phyloP scores from a whole-genome alignment of 2,797 vertebrate genomes.

The Mormyrus hasselquistii region DNA sequence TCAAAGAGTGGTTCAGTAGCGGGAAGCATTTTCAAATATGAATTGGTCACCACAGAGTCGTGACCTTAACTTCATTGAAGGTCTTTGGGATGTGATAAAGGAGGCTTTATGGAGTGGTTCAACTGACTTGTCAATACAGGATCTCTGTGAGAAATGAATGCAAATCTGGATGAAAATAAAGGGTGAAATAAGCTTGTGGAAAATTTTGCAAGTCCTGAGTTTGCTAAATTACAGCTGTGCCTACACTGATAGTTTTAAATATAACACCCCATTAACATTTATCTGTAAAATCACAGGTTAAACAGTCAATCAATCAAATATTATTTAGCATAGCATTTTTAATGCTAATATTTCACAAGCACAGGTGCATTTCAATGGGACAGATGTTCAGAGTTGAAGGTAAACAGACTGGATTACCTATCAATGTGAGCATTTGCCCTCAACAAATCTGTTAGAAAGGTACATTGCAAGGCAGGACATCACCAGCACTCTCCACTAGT shows the following conservation, averaged over 20 bases:
- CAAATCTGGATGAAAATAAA: no score
- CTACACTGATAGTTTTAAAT: background rate
- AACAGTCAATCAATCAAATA: background rate
- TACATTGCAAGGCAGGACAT: background rate
- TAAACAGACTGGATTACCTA: background rate
- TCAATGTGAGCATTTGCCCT: background rate
- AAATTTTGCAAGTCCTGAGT: background rate
- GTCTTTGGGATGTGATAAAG: background rate
- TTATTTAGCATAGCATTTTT: background rate
- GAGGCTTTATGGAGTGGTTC: background rate
- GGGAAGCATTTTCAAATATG: background rate
- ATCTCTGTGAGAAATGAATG: no score
- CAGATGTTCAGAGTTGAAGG: background rate
- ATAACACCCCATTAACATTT: background rate
- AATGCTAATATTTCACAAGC: background rate
- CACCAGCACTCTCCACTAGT: background rate
- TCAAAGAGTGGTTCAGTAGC: background rate
- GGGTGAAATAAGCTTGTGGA: no score
- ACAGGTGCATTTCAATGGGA: background rate
- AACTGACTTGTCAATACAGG: background rate
- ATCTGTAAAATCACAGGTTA: background rate
- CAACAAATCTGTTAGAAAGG: background rate
- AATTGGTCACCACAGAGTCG: background rate
- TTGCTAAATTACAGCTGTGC: background rate
- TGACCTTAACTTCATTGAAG: background rate